Evolutionary conservation across 2,113 vertebrate genomes (phyloP).

Genomic region (Pelobates fuscus): DNA sequence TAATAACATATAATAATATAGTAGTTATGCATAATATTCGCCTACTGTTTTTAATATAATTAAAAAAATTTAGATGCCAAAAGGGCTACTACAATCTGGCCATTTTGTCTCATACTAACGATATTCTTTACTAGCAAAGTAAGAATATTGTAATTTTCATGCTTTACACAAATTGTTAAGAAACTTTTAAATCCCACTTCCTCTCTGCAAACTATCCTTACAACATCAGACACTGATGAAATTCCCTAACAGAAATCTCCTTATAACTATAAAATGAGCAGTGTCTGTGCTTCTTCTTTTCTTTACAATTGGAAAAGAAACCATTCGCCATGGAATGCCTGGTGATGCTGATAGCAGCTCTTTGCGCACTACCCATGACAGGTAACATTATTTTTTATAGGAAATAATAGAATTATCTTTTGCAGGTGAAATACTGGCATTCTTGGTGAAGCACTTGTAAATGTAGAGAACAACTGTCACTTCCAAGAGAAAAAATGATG

Average conservation of each 20-base stretch:
- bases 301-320: neutral
- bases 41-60: no score
- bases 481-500: no score
- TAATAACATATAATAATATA: no score
- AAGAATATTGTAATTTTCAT: neutral
- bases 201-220: constrained; percentile 10
- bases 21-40: no score
- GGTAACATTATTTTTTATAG: constrained; percentile 21
- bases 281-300: neutral
- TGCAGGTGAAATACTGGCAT: neutral
- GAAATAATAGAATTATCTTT: neutral
- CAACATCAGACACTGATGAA: constrained; percentile 27
- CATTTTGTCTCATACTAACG: no score
- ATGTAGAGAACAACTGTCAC: no score
- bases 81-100: no score
- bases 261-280: neutral
- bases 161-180: neutral
- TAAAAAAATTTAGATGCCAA: no score
- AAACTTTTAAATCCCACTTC: constrained; percentile 24
- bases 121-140: no score
- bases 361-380: constrained; percentile 7
- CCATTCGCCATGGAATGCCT: constrained; percentile 7
- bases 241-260: constrained; percentile 11
- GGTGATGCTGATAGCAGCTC: neutral
- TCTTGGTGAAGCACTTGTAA: no score